Evolutionary conservation across 2,797 vertebrate genomes (phyloP), one percentile per base, ranked within the genome.

Genomic region (Picus viridis): DNA sequence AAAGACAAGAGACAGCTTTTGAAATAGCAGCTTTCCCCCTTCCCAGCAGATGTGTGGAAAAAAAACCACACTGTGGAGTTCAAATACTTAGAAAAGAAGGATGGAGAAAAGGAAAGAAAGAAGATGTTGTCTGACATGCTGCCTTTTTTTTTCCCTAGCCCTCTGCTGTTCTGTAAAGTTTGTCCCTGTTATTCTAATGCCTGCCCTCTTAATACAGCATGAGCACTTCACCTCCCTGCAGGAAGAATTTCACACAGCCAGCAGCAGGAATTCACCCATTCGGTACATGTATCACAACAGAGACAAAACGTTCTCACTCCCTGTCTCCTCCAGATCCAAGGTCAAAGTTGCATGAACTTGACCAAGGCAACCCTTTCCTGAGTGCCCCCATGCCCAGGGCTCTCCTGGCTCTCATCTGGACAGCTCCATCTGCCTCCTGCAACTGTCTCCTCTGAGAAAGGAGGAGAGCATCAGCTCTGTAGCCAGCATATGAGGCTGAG

Each of bases 401-500:
- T 91, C 53, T 69, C 34, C 32, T 70, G 39, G 32, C 58, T 86
- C 74, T 80, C 69, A 39, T 83, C 71, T 83, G 89, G 79, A 88
- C 84, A 87, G 39, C 77, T 83, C 82, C 77, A 53, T 76, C 76
- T 89, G 71, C 86, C 53, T 88, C 71, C 59, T 59, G 34, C 71
- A 56, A 73, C 56, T 29, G 4, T 8, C 47, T 83, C 83, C 74
- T 51, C 77, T 36, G 88, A 49, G 59, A 75, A 83, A 29, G 43
- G 47, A 43, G 0, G 2, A 62, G 27, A 89, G 18, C 49, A 2
- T 59, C 14, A 41, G 12, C 67, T 90, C 51, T 59, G 70, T 7
- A 9, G 51, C 51, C 72, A 23, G 29, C 41, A 16, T 58, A 41
- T 2, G 2, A 88, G 41, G 27, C 64, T 24, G 62, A 64, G 54